A percentile compares a stretch with the other conserved stretches of the same genome.
phyloP scores from a whole-genome alignment of 2,797 vertebrate genomes.

The Gymnothorax reevesii region DNA sequence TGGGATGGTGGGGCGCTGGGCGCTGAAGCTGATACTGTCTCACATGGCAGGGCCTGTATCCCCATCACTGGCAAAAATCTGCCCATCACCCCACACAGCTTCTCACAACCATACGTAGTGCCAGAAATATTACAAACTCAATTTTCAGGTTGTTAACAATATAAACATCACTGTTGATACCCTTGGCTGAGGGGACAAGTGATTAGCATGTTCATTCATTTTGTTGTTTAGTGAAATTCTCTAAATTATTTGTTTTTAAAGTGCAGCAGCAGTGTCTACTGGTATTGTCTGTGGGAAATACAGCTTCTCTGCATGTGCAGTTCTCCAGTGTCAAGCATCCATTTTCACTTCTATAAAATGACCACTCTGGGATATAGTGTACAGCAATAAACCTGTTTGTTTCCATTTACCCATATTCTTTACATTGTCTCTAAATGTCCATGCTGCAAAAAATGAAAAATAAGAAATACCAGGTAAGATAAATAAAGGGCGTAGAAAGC shows the following conservation, averaged over 20 bases:
- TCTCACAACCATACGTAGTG: background rate
- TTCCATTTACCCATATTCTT: background rate
- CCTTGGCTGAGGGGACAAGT: no score
- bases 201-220: no score
- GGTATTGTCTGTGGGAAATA: background rate
- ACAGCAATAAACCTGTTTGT: background rate
- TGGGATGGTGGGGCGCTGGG: background rate
- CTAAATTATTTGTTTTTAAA: background rate
- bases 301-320: background rate
- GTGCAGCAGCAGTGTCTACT: background rate
- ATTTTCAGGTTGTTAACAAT: background rate
- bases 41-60: background rate
- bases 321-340: background rate
- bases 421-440: constrained; percentile 2
- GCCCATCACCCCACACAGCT: background rate
- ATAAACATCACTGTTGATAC: background rate
- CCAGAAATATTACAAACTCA: background rate
- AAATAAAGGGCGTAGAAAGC: no score
- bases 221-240: no score
- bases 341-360: background rate
- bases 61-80: background rate
- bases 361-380: background rate
- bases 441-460: no score
- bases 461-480: no score
- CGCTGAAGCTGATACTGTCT: background rate